Base-by-base conservation (phyloP, 1,140 invertebrate genomes). In the Drosophila subobscura region DNA sequence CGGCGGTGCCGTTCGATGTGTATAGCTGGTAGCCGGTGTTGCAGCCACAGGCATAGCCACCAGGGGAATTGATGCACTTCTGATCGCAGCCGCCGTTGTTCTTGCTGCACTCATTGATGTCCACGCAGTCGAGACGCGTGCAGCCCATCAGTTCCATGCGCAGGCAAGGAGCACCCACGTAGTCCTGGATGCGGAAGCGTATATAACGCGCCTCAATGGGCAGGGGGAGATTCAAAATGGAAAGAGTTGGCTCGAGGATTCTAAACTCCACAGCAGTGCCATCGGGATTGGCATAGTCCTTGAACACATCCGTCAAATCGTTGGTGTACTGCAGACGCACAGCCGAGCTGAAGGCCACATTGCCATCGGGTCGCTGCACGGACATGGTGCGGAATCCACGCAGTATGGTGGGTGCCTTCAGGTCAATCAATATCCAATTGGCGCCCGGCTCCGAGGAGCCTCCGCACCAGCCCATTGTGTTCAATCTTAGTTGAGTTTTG, bases 61-160 rank as follows among this genome's bases (percentile, higher is more conserved):
- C 98, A 47, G 96, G 95, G 67, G 93, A 96, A 86, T 98, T 98
- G 45, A 97, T 94, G 92, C 97, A 98, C 92, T 97, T 97, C 85
- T 98, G 97, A 85, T 98, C 96, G 92, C 98, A 99, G 16, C 97
- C 97, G 6, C 98, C 98, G 91, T 99, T 99, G 64, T 96, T 95
- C 16, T 93, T 93, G 50, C 93, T 93, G 92, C 98, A 99, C 92
- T 99, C 98, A 88, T 99, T 98, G 29, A 98, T 95, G 91, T 99
- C 98, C 7, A 94, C 93, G 90, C 98, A 99, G 83, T 98, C 97
- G 68, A 98, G 93, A 70, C 97, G 93, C 0, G 96, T 96, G 91
- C 97, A 99, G 5, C 97, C 98, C 95, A 98, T 97, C 14, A 98
- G 93, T 93, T 99, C 98, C 40, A 99, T 89, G 91, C 97, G 96